A percentile compares a stretch with the other conserved stretches of the same genome.
Evolutionary conservation across 2,797 vertebrate species (phyloP).

Genomic region (Taenioides sp.): DNA sequence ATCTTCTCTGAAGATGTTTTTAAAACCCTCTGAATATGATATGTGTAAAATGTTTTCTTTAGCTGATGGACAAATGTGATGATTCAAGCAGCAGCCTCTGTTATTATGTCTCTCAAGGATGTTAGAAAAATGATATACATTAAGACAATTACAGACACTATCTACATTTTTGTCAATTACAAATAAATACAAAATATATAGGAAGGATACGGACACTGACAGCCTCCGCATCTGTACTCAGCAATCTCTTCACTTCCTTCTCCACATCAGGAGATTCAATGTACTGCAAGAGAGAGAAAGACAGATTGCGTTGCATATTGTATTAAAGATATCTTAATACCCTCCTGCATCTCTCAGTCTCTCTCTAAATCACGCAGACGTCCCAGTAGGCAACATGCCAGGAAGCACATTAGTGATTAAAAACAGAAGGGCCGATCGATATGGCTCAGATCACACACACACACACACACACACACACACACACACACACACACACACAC

Average conservation of each 20-base stretch:
- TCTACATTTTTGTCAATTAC: neutral
- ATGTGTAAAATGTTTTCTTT: neutral
- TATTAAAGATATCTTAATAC: conserved; percentile 27
- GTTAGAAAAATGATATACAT: neutral
- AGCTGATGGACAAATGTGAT: neutral
- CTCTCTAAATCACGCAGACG: conserved; percentile 15
- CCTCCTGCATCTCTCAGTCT: neutral
- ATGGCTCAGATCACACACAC: conserved; percentile 31
- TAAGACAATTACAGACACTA: conserved; percentile 17
- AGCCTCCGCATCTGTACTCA: conserved; percentile 92
- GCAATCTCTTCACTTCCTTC: conserved; percentile 93
- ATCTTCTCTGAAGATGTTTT: neutral
- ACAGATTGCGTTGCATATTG: conserved; percentile 48
- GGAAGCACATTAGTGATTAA: conserved; percentile 77
- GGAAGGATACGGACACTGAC: conserved; percentile 93
- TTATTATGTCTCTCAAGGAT: neutral
- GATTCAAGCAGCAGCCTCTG: neutral
- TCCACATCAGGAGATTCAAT: conserved; percentile 93
- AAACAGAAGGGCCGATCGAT: conserved; percentile 73
- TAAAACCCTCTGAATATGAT: neutral
- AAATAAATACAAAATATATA: neutral
- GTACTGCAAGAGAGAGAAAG: conserved; percentile 74
- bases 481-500: neutral
- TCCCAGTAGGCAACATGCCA: conserved; percentile 67
- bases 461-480: too few species aligned